These are phyloP conservation scores for Chelidonichthys spinosus DNA, from an alignment of 2,797 vertebrate species.

Conservation along the genomic window DNA sequence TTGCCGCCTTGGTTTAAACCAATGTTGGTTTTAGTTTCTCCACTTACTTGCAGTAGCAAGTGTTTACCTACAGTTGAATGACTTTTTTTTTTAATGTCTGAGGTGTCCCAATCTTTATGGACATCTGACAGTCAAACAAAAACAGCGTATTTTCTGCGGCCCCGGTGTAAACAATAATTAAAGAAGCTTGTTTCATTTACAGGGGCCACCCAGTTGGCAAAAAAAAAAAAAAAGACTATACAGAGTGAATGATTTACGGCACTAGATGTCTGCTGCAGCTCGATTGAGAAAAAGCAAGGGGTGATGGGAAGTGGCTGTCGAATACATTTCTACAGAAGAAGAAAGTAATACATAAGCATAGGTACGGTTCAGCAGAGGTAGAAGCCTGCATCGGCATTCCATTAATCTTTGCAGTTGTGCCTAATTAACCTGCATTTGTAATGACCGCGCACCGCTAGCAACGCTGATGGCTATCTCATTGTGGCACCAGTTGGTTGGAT, in stretches of 20 bases:
- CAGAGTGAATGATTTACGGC: slow-evolving; percentile 33
- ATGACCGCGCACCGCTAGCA: neutral
- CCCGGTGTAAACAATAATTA: slow-evolving; percentile 4
- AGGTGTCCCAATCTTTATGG: neutral
- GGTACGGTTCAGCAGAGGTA: neutral
- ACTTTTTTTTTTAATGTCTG: neutral
- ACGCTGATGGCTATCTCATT: neutral
- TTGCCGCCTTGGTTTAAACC: neutral
- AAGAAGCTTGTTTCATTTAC: slow-evolving; percentile 5
- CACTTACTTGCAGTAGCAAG: neutral
- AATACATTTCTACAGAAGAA: neutral
- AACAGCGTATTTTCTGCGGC: neutral
- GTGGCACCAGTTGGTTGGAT: neutral
- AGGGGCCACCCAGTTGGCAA: neutral
- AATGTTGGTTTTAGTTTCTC: neutral
- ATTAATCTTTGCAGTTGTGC: neutral
- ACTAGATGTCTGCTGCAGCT: neutral
- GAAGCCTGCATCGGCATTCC: neutral
- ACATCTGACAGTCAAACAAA: neutral
- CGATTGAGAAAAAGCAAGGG: neutral
- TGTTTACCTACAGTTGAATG: neutral
- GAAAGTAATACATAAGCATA: slow-evolving; percentile 4
- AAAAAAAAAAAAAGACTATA: neutral
- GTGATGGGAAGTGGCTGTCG: neutral
- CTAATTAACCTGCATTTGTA: slow-evolving; percentile 40